Conservation (phyloP, 2,888 invertebrate species). For the Drosophila macrospina region DNA sequence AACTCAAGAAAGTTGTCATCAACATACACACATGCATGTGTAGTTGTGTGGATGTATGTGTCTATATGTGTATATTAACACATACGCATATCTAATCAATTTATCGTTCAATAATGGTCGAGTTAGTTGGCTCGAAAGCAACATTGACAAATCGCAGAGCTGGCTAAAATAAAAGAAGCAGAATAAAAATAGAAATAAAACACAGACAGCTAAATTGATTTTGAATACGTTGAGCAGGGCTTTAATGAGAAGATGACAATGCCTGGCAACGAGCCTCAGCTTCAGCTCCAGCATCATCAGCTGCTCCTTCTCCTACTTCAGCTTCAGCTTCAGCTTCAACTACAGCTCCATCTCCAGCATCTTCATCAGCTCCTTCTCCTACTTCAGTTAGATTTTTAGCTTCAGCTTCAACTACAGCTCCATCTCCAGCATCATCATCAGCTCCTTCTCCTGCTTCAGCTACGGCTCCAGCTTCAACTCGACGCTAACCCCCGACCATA, state of each 20-base stretch:
- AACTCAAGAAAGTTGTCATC: constrained; percentile 45
- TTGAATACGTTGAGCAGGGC: constrained; percentile 23
- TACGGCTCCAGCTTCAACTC: neutral
- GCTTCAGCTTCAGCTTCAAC: neutral
- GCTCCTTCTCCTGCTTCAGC: neutral
- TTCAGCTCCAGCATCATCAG: neutral
- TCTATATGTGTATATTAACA: constrained; percentile 42
- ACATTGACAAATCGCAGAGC: constrained; percentile 75
- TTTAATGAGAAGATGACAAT: constrained; percentile 35
- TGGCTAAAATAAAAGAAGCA: constrained; percentile 25
- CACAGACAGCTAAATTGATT: constrained; percentile 36
- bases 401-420: neutral
- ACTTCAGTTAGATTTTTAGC: no score
- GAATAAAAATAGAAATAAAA: constrained; percentile 22
- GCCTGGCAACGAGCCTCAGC: neutral
- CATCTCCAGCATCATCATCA: no score
- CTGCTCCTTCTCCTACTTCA: no score
- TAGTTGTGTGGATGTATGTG: constrained; percentile 2
- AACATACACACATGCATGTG: constrained; percentile 32
- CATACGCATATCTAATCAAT: constrained; percentile 79
- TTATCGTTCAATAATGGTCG: constrained; percentile 81
- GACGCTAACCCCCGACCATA: neutral
- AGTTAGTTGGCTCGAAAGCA: constrained; percentile 56
- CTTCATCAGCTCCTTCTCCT: neutral
- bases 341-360: neutral